Evolutionary conservation across 2,113 vertebrate species (phyloP).

Genomic region (Leptosomus discolor): DNA sequence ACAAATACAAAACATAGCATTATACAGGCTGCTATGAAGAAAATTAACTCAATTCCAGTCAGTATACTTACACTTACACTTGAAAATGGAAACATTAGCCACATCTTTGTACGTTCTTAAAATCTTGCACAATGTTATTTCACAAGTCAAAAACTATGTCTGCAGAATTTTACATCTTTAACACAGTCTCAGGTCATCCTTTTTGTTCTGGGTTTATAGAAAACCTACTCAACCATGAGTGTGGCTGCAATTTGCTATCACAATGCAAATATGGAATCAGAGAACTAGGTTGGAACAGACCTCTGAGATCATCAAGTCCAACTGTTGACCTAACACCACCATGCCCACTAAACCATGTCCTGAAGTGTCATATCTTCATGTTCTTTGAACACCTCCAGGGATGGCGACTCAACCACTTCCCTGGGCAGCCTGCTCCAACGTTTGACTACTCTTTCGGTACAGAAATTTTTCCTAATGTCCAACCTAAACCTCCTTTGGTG

Average conservation of each 20-base stretch:
- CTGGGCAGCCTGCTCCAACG: too few species aligned
- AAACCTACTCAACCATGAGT: neutral
- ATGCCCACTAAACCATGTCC: too few species aligned
- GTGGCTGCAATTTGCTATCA: neutral
- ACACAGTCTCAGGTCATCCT: neutral
- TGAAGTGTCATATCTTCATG: too few species aligned
- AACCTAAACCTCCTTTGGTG: too few species aligned
- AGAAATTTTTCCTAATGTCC: too few species aligned
- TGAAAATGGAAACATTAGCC: neutral
- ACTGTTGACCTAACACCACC: too few species aligned
- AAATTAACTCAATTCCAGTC: neutral
- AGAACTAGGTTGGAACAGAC: too few species aligned
- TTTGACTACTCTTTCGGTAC: too few species aligned
- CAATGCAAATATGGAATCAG: neutral
- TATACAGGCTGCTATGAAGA: neutral
- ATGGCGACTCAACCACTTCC: too few species aligned
- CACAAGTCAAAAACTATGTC: neutral
- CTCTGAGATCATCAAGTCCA: too few species aligned
- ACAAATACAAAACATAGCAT: neutral
- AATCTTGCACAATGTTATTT: neutral
- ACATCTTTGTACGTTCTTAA: neutral
- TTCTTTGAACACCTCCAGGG: too few species aligned
- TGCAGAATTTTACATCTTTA: neutral
- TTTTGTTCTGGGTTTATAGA: neutral
- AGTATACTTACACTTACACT: neutral